phyloP scores from a whole-genome alignment of 2,797 vertebrate genomes.

The Phrynocephalus forsythii region DNA sequence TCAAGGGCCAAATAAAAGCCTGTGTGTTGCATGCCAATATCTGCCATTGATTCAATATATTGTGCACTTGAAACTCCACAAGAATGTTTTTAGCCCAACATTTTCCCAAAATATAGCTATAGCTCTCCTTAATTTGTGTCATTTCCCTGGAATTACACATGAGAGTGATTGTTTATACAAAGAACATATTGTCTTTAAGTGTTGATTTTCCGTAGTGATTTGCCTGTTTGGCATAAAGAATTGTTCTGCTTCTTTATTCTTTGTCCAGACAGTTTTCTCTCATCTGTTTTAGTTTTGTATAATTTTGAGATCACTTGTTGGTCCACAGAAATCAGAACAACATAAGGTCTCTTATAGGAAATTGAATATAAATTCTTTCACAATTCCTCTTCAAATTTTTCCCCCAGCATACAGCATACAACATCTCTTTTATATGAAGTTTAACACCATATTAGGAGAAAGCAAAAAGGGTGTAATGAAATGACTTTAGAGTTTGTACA shows the following conservation, averaged over 20 bases:
- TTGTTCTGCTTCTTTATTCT: slow-evolving; percentile 29
- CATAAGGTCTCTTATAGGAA: not conserved
- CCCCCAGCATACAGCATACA: not conserved
- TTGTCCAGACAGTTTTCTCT: slow-evolving; percentile 40
- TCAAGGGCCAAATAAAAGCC: slow-evolving; percentile 69
- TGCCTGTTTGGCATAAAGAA: slow-evolving; percentile 57
- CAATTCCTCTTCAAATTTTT: slow-evolving; percentile 13
- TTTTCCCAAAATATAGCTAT: slow-evolving; percentile 42
- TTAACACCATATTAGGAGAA: slow-evolving; percentile 1
- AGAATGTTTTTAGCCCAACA: slow-evolving; percentile 48
- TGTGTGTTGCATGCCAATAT: slow-evolving; percentile 50
- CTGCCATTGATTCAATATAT: not conserved
- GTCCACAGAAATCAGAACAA: slow-evolving; percentile 2
- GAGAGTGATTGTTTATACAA: slow-evolving; percentile 46
- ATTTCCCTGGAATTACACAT: slow-evolving; percentile 40
- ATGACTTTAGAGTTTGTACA: not conserved
- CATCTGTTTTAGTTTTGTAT: slow-evolving; percentile 9
- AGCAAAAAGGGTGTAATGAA: not conserved
- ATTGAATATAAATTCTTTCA: slow-evolving; percentile 3
- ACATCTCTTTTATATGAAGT: not conserved
- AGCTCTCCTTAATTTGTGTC: slow-evolving; percentile 33
- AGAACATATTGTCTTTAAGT: slow-evolving; percentile 54
- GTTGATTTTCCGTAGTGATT: slow-evolving; percentile 46
- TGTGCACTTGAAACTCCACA: slow-evolving; percentile 22
- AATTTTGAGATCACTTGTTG: slow-evolving; percentile 17